A percentile compares a stretch with the other conserved stretches of the same genome.
Conservation (phyloP, 92 coral and sea anemone species). For the Parazoanthus darwini region DNA sequence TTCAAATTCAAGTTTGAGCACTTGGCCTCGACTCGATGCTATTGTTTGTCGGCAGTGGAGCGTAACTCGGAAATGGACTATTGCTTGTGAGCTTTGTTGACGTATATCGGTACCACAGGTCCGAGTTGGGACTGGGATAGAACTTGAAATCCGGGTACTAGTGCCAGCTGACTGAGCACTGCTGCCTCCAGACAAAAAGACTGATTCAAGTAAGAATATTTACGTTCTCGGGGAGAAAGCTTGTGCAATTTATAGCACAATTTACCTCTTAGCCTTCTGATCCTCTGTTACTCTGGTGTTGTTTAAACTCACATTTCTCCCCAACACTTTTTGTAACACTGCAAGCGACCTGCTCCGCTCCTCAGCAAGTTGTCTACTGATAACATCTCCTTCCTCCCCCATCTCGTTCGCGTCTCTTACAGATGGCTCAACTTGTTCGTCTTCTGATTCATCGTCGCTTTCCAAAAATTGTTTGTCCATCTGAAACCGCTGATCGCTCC, state of each 20-base stretch:
- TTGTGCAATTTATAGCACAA: neutral
- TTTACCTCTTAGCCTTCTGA: constrained; percentile 6
- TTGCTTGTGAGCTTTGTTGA: too few species aligned
- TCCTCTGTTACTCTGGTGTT: neutral
- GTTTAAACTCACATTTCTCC: constrained; percentile 46
- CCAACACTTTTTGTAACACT: constrained; percentile 80
- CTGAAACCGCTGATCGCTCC: constrained; percentile 86
- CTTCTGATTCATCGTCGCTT: constrained; percentile 70
- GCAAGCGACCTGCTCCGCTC: constrained; percentile 80
- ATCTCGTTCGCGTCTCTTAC: neutral
- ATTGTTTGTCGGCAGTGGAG: too few species aligned
- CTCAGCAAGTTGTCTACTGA: constrained; percentile 60
- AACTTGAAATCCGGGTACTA: too few species aligned
- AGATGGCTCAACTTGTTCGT: constrained; percentile 31
- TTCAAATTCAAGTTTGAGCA: too few species aligned
- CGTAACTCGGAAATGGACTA: too few species aligned
- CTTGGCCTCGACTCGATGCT: too few species aligned
- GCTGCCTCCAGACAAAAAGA: too few species aligned
- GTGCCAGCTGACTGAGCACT: too few species aligned
- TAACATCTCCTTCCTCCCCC: constrained; percentile 54
- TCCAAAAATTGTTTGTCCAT: constrained; percentile 87
- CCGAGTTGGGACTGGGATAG: too few species aligned
- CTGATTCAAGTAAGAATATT: neutral
- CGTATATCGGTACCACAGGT: too few species aligned
- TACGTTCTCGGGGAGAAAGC: neutral